Percentiles rank a stretch among this genome's conserved stretches.
These are phyloP conservation scores for Fratercula arctica DNA, from an alignment of 2,797 vertebrate species.

Conservation along the genomic window DNA sequence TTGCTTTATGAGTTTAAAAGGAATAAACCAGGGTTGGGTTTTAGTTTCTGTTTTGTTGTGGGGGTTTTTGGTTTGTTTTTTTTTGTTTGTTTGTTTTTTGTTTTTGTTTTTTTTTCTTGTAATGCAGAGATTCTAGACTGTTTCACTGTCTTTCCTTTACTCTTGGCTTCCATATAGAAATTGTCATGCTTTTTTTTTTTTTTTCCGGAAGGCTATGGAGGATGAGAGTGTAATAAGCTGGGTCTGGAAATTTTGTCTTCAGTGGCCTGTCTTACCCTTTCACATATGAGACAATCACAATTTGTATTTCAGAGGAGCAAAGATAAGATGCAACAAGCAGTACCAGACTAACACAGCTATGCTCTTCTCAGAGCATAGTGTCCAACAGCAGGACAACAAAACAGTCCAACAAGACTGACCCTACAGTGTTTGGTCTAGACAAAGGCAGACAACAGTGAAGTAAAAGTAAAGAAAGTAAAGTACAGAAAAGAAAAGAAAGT, in stretches of 20 bases:
- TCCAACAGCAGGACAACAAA: background rate
- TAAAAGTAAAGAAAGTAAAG: background rate
- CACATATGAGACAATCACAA: background rate
- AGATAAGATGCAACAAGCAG: background rate
- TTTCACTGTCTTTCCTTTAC: background rate
- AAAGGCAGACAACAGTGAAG: background rate
- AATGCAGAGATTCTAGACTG: background rate
- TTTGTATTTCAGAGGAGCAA: background rate
- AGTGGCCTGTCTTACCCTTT: background rate
- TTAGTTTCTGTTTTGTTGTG: background rate
- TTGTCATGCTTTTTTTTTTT: background rate
- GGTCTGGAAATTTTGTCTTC: background rate
- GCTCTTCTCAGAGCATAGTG: too few species aligned
- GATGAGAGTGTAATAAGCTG: background rate
- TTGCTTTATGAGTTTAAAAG: background rate
- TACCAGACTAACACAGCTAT: background rate
- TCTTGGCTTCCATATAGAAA: background rate
- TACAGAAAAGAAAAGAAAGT: background rate
- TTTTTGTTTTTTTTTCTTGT: background rate
- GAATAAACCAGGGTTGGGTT: background rate
- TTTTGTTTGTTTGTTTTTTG: too few species aligned
- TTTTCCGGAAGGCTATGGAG: background rate
- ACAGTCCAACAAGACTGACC: background rate
- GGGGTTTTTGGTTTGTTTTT: too few species aligned
- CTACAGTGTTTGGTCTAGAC: background rate